Conservation (phyloP, 2,888 invertebrate species). For the Metallyticus violacea region DNA sequence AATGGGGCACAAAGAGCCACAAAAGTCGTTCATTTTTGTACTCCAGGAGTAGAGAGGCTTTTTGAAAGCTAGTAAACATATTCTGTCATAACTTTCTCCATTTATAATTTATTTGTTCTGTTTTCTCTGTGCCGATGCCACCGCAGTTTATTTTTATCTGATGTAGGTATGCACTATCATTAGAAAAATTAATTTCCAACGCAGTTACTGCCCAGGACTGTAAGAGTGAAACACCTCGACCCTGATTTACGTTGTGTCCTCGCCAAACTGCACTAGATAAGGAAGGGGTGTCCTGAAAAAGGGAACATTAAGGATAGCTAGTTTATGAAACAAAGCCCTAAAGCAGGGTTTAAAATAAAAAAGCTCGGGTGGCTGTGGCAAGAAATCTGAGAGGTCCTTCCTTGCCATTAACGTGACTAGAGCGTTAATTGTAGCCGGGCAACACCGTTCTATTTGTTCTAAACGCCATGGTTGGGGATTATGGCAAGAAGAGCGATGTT, state of each 20-base stretch:
- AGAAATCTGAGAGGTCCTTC: background rate
- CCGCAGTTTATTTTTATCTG: background rate
- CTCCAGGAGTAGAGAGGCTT: background rate
- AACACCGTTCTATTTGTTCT: conserved; percentile 6
- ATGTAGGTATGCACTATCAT: background rate
- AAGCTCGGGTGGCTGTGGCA: background rate
- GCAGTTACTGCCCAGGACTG: background rate
- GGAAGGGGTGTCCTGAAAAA: background rate
- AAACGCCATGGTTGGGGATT: background rate
- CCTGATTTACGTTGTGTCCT: too few species aligned
- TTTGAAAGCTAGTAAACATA: background rate
- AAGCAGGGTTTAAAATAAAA: background rate
- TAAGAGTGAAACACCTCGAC: background rate
- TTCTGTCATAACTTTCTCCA: too few species aligned
- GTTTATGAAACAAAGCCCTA: background rate
- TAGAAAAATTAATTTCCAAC: background rate
- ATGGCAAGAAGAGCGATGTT: background rate
- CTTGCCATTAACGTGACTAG: background rate
- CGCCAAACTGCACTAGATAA: background rate
- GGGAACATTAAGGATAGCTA: background rate
- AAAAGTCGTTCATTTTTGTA: background rate
- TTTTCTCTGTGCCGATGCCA: background rate
- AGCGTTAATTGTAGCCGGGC: background rate
- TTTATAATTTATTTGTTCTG: too few species aligned
- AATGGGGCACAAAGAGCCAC: background rate